phyloP scores from a whole-genome alignment of 2,888 invertebrate genomes.

The Drosophila demipolita region DNA sequence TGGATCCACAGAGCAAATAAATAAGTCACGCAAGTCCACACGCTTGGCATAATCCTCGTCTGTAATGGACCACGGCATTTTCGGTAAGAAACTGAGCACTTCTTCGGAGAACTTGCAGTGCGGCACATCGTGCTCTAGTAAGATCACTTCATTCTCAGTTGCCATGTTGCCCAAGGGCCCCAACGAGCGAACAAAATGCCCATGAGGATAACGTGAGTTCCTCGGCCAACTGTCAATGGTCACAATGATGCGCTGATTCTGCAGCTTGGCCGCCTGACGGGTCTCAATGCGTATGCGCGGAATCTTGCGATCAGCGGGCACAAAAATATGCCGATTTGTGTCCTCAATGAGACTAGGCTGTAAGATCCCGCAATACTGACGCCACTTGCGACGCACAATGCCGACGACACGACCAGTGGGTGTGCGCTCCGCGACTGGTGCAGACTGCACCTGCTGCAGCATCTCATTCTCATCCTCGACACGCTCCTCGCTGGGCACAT shows the following conservation, averaged over 20 bases:
- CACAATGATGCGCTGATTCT: conserved; percentile 95
- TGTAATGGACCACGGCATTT: conserved; percentile 94
- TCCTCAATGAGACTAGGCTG: conserved; percentile 91
- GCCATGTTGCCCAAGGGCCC: conserved; percentile 97
- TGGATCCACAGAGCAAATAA: conserved; percentile 98
- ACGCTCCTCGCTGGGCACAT: conserved; percentile 85
- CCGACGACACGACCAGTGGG: conserved; percentile 95
- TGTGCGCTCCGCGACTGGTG: conserved; percentile 82
- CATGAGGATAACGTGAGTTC: conserved; percentile 95
- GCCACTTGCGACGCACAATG: conserved; percentile 97
- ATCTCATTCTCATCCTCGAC: conserved; percentile 86
- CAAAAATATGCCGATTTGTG: conserved; percentile 93
- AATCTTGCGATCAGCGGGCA: conserved; percentile 96
- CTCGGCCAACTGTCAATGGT: conserved; percentile 98
- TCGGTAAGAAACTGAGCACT: conserved; percentile 95
- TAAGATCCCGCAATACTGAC: conserved; percentile 98
- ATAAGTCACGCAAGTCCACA: conserved; percentile 92
- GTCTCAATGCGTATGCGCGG: conserved; percentile 98
- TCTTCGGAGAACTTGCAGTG: conserved; percentile 97
- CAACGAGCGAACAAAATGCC: conserved; percentile 97
- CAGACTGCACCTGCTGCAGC: conserved; percentile 77
- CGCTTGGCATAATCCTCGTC: conserved; percentile 92
- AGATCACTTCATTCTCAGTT: conserved; percentile 98
- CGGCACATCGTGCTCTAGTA: conserved; percentile 98
- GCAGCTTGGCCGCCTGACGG: conserved; percentile 92